phyloP scores from a whole-genome alignment of 2,797 vertebrate genomes.

The Scyliorhinus canicula region DNA sequence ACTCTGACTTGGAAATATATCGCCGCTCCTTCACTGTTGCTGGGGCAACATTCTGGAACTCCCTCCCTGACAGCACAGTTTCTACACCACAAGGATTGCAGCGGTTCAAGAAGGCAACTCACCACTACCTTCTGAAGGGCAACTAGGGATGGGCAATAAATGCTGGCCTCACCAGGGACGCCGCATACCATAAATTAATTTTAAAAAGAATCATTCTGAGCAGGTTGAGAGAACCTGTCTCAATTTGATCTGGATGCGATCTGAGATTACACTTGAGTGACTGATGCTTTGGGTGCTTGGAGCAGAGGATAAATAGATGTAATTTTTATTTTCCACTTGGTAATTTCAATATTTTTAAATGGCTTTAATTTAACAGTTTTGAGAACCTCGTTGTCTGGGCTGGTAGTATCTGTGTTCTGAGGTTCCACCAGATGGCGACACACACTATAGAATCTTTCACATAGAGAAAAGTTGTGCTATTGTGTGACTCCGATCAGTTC shows the following conservation, averaged over 20 bases:
- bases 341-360: not conserved
- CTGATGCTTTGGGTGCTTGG: not conserved
- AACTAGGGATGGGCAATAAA: too few species aligned
- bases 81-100: too few species aligned
- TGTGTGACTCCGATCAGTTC: not conserved
- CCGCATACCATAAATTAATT: too few species aligned
- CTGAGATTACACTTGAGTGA: not conserved
- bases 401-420: not conserved
- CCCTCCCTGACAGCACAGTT: too few species aligned
- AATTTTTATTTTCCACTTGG: not conserved
- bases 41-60: too few species aligned
- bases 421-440: constrained; percentile 29
- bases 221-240: not conserved
- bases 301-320: not conserved
- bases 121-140: too few species aligned
- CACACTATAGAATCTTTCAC: constrained; percentile 9
- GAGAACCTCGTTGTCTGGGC: not conserved
- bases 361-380: not conserved
- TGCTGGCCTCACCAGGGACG: too few species aligned
- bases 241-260: not conserved
- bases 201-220: not conserved
- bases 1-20: too few species aligned
- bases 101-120: too few species aligned
- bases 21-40: too few species aligned
- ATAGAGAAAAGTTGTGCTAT: constrained; percentile 1